These are phyloP conservation scores for Chamaetylas fuelleborni DNA, from an alignment of 2,113 vertebrate species.

Conservation along the genomic window DNA sequence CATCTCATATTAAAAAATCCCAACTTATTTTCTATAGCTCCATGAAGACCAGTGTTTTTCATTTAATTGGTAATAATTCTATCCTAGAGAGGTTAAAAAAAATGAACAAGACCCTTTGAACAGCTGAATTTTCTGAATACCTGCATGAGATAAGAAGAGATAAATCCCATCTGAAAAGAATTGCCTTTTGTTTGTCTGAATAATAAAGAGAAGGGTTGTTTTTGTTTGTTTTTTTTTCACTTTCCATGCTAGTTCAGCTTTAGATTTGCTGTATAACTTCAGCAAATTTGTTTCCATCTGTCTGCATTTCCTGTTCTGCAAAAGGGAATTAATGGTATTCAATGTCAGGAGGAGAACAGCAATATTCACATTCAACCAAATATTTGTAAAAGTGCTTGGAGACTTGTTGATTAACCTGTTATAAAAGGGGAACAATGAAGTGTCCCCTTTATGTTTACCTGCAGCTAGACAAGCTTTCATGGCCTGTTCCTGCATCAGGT, in stretches of 20 bases:
- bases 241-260: neutral
- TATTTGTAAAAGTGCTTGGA: conserved; percentile 9
- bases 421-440: neutral
- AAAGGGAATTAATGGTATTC: neutral
- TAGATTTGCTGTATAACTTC: neutral
- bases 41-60: neutral
- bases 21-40: neutral
- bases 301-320: neutral
- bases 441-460: neutral
- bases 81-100: neutral
- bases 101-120: neutral
- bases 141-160: conserved; percentile 20
- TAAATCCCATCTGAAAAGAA: neutral
- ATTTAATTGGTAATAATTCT: neutral
- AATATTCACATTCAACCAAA: neutral
- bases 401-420: neutral
- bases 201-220: neutral
- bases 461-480: neutral
- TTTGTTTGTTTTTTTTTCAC: neutral
- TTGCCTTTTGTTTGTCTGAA: conserved; percentile 16
- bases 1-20: neutral
- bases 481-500: neutral
- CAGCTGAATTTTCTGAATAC: conserved; percentile 43
- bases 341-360: neutral
- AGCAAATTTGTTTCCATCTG: neutral